Base-by-base conservation (phyloP, 2,888 invertebrate species). In the Callinectes sapidus region DNA sequence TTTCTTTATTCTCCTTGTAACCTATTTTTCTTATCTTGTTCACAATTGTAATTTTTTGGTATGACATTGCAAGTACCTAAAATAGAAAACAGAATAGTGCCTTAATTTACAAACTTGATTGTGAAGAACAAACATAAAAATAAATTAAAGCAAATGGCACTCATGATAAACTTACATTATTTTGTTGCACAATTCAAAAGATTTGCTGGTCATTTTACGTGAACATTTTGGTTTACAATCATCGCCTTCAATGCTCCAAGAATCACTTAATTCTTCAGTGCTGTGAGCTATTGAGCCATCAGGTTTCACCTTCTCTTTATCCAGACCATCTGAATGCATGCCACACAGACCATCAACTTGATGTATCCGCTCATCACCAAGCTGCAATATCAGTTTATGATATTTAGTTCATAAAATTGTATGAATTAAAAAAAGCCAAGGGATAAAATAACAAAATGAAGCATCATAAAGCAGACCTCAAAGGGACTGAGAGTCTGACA, bases 291-390 rank as follows among this genome's bases (percentile, higher is more conserved):
- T 95, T 0, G 95, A 95, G 0, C 98, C 98, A 95, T 97, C 96
- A 0, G 98, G 98, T 94, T 97, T 96, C 2, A 97, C 96, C 89
- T 97, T 97, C 95, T 98, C 98, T 95, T 98, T 55, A 39, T 35
- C 71, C 10, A 3, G 95, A 54, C 96, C 96, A 1, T 97, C 97
- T 95, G 97, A 97, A 95, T 97, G 98, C 93, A 97, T 97, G 1
- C 98, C 98, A 95, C 98, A 98, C 16, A 98, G 96, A 0, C 98
- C 98, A 95, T 98, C 97, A 0, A 98, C 97, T 85, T 96, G 96
- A 14, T 97, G 96, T 93, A 96, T 95, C 95, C 97, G 96, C 95
- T 96, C 97, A 90, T 97, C 96, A 0, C 97, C 96, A 0, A 96
- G 96, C 97, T 97, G 93, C 14, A n/a, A 71, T 71, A 28, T 13